Evolutionary conservation across 2,888 invertebrate genomes (phyloP), one percentile per base, ranked within the genome.

Genomic region (Tanaodytes sp.): DNA sequence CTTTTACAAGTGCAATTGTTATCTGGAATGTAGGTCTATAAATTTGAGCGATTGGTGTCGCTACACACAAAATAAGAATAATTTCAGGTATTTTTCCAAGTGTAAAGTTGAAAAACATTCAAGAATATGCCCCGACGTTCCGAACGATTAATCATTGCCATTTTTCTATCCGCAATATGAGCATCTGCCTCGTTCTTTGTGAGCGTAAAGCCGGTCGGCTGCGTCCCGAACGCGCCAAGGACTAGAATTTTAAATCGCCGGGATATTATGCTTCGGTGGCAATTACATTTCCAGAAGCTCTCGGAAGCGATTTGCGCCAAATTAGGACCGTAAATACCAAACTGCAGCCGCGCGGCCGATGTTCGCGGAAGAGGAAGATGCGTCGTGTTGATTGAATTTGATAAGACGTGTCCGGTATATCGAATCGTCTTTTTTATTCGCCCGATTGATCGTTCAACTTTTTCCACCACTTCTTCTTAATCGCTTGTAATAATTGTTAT

Each of bases 221-320:
- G 42, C 30, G 33, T 49, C 8, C 16, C 4, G 14, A 52, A 65
- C 27, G 27, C 14, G 39, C 16, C 31, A 31, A 48, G 36, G 49
- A 52, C 57, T 31, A 31, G 62, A 52, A 46, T 58, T 63, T 52
- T 51, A 52, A 54, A 63, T 69, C 55, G 43, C 18, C 36, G 51
- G 52, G 51, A 36, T 48, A 68, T 65, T 61, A 64, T 42, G 33
- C 62, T 48, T 33, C 43, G 63, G 48, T 27, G 55, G 69, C 66
- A 72, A 64, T 61, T 48, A 66, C 52, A 61, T 42, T 68, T 46
- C 33, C 58, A 68, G 63, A 52, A 68, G 61, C 71, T 68, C 67
- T 63, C 62, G 57, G 72, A 71, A 72, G 72, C 72, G 66, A 73
- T 74, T 75, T 73, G 71, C 71, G 71, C 71, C 72, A 73, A 76